Evolutionary conservation across 1,140 invertebrate species (phyloP).

Genomic region (Limonius californicus): DNA sequence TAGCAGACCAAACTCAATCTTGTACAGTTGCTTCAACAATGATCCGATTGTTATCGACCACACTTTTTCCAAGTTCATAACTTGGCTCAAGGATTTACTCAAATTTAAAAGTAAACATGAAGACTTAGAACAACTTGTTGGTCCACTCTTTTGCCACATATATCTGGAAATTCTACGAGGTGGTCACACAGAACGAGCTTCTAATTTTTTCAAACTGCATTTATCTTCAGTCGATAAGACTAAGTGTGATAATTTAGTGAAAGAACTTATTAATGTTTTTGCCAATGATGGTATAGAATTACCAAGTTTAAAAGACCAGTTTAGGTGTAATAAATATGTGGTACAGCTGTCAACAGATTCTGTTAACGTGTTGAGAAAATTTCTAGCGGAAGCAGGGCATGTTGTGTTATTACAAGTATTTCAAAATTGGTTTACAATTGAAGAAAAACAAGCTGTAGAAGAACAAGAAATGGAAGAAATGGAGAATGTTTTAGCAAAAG

Average conservation of each 20-base stretch:
- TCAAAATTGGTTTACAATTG: constrained; percentile 42
- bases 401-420: constrained; percentile 40
- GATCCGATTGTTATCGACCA: constrained; percentile 41
- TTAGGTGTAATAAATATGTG: constrained; percentile 38
- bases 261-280: constrained; percentile 34
- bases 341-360: constrained; percentile 34
- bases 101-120: constrained; percentile 27
- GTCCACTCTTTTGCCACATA: constrained; percentile 44
- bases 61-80: constrained; percentile 39
- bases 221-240: constrained; percentile 32
- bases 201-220: constrained; percentile 38
- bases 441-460: constrained; percentile 21
- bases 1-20: constrained; percentile 38
- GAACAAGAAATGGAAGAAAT: constrained; percentile 17
- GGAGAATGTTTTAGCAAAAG: constrained; percentile 9
- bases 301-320: constrained; percentile 32
- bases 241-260: constrained; percentile 38
- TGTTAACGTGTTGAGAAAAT: constrained; percentile 36
- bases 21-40: constrained; percentile 39
- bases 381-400: constrained; percentile 39
- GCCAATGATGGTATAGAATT: constrained; percentile 23
- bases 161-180: constrained; percentile 40
- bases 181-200: constrained; percentile 34
- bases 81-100: constrained; percentile 39
- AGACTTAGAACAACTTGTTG: constrained; percentile 38